Evolutionary conservation across 2,888 invertebrate genomes (phyloP).

Genomic region (Boloria euphrosyne): DNA sequence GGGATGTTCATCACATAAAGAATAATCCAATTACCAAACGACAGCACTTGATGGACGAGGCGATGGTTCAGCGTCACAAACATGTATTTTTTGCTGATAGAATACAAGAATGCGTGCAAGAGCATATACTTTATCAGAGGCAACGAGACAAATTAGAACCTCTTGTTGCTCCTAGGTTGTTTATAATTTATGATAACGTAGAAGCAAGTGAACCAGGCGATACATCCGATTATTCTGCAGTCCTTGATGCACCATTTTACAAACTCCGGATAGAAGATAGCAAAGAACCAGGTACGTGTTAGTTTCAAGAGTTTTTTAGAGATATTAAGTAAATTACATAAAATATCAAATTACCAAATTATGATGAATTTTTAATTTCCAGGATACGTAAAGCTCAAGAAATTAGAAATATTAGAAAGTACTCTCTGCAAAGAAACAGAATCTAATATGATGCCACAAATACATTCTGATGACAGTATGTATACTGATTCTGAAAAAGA

Average conservation of each 20-base stretch:
- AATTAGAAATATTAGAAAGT: constrained; percentile 77
- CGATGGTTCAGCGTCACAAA: constrained; percentile 82
- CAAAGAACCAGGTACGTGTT: constrained; percentile 66
- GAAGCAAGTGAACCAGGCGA: constrained; percentile 86
- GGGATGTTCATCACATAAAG: constrained; percentile 80
- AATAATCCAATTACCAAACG: constrained; percentile 72
- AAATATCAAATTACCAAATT: background rate
- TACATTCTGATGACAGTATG: constrained; percentile 64
- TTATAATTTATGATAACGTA: constrained; percentile 87
- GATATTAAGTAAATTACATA: background rate
- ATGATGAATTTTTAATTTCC: constrained; percentile 32
- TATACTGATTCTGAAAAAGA: constrained; percentile 76
- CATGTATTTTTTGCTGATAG: constrained; percentile 86
- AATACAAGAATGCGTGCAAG: constrained; percentile 85
- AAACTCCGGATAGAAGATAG: constrained; percentile 83
- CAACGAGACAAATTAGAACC: constrained; percentile 71
- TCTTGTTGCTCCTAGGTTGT: constrained; percentile 84
- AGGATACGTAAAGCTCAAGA: constrained; percentile 83
- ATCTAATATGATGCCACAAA: constrained; percentile 42
- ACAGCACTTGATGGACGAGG: constrained; percentile 77
- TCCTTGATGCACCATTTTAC: constrained; percentile 84
- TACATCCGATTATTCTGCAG: constrained; percentile 81
- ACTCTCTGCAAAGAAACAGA: constrained; percentile 60
- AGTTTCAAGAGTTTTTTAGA: background rate
- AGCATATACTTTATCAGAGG: constrained; percentile 81